Conservation (phyloP, 2,113 vertebrate genomes). For the Myrmophylax atrothorax region DNA sequence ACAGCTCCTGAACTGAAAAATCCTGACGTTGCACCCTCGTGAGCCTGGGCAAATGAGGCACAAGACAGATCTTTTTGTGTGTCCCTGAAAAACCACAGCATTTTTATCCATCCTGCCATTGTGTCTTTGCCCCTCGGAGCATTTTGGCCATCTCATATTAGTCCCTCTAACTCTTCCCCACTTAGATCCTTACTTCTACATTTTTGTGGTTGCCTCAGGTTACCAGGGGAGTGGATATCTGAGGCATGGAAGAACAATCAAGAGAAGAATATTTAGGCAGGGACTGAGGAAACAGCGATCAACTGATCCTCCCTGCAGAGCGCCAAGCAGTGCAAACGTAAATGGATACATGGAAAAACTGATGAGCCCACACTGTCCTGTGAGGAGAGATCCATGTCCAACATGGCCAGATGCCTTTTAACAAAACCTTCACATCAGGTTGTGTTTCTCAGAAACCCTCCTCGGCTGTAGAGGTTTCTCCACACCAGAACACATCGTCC, state of each 20-base stretch:
- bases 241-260: not conserved
- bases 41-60: not conserved
- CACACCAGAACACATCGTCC: not conserved
- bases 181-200: not conserved
- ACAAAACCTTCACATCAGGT: not conserved
- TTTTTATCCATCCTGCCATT: not conserved
- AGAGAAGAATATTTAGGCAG: not conserved
- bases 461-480: not conserved
- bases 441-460: not conserved
- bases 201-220: not conserved
- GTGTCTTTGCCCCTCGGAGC: not conserved
- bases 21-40: not conserved
- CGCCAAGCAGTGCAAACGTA: accelerated
- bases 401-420: accelerated
- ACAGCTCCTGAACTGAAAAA: not conserved
- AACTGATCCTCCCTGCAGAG: not conserved
- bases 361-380: not conserved
- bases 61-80: not conserved
- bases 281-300: not conserved
- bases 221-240: not conserved
- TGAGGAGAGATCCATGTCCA: not conserved
- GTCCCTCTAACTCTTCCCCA: not conserved
- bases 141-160: not conserved
- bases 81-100: not conserved
- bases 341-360: not conserved